Conservation (phyloP, 1,140 invertebrate genomes). For the Homalodisca vitripennis region DNA sequence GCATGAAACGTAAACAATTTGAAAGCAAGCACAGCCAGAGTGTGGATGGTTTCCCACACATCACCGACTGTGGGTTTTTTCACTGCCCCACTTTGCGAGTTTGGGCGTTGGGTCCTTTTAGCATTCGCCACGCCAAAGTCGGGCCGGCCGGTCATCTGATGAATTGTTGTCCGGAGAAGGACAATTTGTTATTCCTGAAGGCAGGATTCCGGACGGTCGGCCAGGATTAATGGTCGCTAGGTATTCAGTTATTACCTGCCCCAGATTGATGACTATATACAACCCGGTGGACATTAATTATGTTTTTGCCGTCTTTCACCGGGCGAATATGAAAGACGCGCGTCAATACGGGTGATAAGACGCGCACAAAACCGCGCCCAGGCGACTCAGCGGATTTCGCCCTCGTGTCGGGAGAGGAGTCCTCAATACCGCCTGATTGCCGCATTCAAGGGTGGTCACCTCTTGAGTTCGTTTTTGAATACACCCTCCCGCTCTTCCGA, state of each 20-base stretch:
- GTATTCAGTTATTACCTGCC: slow-evolving; percentile 23
- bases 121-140: too few species aligned
- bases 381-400: slow-evolving; percentile 17
- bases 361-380: neutral
- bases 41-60: too few species aligned
- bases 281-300: slow-evolving; percentile 16
- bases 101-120: too few species aligned
- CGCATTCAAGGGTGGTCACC: neutral
- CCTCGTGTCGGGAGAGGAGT: too few species aligned
- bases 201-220: neutral
- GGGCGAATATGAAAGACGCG: slow-evolving; percentile 1
- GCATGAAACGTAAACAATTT: too few species aligned
- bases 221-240: slow-evolving; percentile 10
- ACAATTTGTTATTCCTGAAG: slow-evolving; percentile 25
- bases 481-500: neutral
- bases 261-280: slow-evolving; percentile 17
- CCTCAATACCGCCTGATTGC: slow-evolving; percentile 9
- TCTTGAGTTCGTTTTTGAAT: neutral
- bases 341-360: slow-evolving; percentile 4
- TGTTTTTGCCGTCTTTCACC: slow-evolving; percentile 17
- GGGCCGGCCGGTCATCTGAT: too few species aligned
- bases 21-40: too few species aligned
- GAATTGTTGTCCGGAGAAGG: slow-evolving; percentile 13
- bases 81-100: too few species aligned
- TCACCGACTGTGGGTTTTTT: neutral